phyloP scores from a whole-genome alignment of 2,797 vertebrate species.

The Nasua narica region DNA sequence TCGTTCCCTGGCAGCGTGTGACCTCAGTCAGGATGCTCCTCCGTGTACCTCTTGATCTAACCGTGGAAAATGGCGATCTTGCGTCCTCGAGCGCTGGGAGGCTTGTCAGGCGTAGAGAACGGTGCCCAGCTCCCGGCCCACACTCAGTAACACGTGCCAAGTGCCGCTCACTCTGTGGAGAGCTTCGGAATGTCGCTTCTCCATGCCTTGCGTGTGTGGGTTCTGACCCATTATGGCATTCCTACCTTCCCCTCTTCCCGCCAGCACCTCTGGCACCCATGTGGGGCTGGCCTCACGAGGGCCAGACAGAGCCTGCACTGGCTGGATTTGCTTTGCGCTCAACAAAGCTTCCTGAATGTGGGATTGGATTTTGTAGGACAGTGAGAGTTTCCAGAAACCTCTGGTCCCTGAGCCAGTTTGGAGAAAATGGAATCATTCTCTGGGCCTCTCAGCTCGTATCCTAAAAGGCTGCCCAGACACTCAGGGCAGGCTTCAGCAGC shows the following conservation, averaged over 20 bases:
- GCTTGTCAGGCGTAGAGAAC: background rate
- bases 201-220: accelerated
- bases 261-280: background rate
- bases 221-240: background rate
- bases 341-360: background rate
- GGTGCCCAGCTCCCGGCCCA: accelerated
- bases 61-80: background rate
- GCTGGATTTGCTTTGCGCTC: background rate
- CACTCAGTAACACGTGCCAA: background rate
- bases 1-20: accelerated
- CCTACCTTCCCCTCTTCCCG: background rate
- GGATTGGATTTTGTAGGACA: conserved; percentile 31
- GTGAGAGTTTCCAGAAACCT: conserved; percentile 57
- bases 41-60: accelerated
- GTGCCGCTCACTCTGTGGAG: accelerated
- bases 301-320: background rate
- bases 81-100: background rate
- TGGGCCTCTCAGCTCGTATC: conserved; percentile 27
- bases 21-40: background rate
- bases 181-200: background rate
- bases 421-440: conserved; percentile 58
- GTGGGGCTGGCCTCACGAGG: background rate
- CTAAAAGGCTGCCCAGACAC: conserved; percentile 42
- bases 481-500: conserved; percentile 51
- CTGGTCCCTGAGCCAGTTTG: conserved; percentile 18